Evolutionary conservation across 2,113 vertebrate species (phyloP).

Genomic region (Hippocampus zosterae): DNA sequence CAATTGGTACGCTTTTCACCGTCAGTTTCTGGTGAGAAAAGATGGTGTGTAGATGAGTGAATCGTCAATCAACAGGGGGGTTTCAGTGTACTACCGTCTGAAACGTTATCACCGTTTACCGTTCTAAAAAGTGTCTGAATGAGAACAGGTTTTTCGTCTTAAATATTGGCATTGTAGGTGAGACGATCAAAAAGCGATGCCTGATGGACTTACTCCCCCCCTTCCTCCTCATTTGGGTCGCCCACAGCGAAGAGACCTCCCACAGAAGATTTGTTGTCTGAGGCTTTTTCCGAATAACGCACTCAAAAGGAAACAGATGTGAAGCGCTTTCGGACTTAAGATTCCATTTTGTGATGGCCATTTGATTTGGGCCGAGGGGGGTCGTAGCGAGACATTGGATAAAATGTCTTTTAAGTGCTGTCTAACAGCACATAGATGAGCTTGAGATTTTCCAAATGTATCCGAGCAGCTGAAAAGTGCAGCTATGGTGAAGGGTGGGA

Average conservation of each 20-base stretch:
- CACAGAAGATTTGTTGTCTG: slow-evolving; percentile 35
- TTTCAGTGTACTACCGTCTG: too few species aligned
- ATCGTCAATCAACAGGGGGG: too few species aligned
- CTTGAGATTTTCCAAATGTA: not conserved
- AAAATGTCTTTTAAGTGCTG: not conserved
- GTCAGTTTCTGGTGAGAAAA: too few species aligned
- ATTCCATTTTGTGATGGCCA: slow-evolving; percentile 19
- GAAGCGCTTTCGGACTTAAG: slow-evolving; percentile 11
- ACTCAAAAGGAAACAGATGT: slow-evolving; percentile 36
- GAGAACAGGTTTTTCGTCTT: not conserved
- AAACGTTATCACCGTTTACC: too few species aligned
- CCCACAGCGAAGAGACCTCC: slow-evolving; percentile 3
- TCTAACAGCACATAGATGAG: not conserved
- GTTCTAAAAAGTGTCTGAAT: not conserved
- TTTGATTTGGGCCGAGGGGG: not conserved
- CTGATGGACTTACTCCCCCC: slow-evolving; percentile 5
- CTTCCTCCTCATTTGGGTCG: slow-evolving; percentile 5
- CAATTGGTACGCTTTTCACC: too few species aligned
- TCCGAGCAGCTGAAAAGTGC: not conserved
- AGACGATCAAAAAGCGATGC: slow-evolving; percentile 17
- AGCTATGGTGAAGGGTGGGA: not conserved
- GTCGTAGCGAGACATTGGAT: not conserved
- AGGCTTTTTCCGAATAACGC: slow-evolving; percentile 61
- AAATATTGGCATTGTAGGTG: not conserved
- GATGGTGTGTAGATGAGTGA: too few species aligned